Conservation (phyloP, 2,113 vertebrate species). For the Machaerirhynchus nigripectus region DNA sequence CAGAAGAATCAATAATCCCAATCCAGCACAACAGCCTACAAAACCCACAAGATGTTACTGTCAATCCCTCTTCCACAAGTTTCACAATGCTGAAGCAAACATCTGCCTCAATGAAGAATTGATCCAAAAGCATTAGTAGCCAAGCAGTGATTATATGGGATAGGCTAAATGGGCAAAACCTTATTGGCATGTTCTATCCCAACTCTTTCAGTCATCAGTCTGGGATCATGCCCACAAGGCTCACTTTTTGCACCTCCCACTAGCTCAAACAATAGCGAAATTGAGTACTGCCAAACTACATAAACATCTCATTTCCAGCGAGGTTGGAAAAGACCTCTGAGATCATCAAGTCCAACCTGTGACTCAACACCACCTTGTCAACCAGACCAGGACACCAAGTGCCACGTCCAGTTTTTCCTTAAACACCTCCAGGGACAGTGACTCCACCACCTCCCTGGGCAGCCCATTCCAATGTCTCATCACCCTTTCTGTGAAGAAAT, state of each 20-base stretch:
- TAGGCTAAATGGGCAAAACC: not conserved
- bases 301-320: not conserved
- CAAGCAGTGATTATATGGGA: not conserved
- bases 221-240: not conserved
- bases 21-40: not conserved
- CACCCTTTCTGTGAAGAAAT: not conserved
- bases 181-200: not conserved
- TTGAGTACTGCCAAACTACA: not conserved
- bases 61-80: not conserved
- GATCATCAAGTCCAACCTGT: not conserved
- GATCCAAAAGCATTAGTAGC: not conserved
- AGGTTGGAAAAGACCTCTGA: not conserved
- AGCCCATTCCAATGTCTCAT: not conserved
- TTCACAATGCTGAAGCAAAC: not conserved
- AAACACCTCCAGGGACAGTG: not conserved
- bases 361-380: not conserved
- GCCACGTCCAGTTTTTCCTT: not conserved
- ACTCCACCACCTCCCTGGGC: not conserved
- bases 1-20: not conserved
- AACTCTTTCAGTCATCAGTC: not conserved
- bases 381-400: not conserved
- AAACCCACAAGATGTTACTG: not conserved
- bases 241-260: not conserved
- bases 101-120: not conserved
- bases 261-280: not conserved